A percentile compares a stretch with the other conserved stretches of the same genome.
Conservation (phyloP, 1,140 invertebrate species). For the Drosophila malerkotliana region DNA sequence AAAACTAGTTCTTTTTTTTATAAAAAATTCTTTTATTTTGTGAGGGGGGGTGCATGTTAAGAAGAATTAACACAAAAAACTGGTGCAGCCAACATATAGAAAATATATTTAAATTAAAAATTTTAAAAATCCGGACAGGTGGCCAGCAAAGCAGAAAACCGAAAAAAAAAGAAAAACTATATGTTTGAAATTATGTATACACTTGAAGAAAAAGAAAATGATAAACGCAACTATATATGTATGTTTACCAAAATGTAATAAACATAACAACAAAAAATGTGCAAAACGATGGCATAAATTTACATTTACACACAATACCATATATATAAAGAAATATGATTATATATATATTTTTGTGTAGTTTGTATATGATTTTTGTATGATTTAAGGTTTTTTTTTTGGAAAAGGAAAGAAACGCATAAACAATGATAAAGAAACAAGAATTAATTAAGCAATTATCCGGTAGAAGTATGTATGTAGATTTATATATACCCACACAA, state of each 20-base stretch:
- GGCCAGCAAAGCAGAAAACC: slow-evolving; percentile 8
- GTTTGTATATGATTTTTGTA: slow-evolving; percentile 42
- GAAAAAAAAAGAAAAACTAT: background rate
- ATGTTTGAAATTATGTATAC: slow-evolving; percentile 17
- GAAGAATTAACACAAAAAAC: background rate
- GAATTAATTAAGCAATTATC: slow-evolving; percentile 61
- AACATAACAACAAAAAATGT: background rate
- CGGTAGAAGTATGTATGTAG: slow-evolving; percentile 51
- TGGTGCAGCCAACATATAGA: slow-evolving; percentile 1
- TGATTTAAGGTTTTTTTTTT: slow-evolving; percentile 23
- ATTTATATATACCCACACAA: background rate
- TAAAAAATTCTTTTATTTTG: slow-evolving; percentile 9
- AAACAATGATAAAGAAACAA: slow-evolving; percentile 20
- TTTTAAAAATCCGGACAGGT: slow-evolving; percentile 21
- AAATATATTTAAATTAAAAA: background rate
- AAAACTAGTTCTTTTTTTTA: too few species aligned
- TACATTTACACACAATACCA: slow-evolving; percentile 25
- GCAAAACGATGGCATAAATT: slow-evolving; percentile 20
- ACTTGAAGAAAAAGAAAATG: background rate
- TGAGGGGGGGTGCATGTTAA: slow-evolving; percentile 13
- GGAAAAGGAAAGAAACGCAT: background rate
- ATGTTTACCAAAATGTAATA: slow-evolving; percentile 6
- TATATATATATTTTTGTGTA: slow-evolving; percentile 48
- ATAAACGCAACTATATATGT: slow-evolving; percentile 9
- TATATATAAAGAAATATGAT: background rate